phyloP scores from a whole-genome alignment of 2,113 vertebrate species.

The Ceyx cyanopectus region DNA sequence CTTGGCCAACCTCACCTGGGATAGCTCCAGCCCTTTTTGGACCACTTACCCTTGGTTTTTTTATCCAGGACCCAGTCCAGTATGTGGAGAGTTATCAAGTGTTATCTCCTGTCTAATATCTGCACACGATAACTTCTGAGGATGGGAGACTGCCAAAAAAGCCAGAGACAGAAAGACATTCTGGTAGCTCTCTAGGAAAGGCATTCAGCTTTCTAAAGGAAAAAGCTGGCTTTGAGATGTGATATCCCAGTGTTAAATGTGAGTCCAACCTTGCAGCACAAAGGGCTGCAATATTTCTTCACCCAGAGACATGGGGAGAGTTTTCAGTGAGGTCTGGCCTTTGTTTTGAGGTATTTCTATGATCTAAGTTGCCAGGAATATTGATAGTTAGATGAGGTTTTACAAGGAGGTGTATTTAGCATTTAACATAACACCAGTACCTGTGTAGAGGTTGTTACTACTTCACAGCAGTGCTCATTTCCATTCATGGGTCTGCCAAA shows the following conservation, averaged over 20 bases:
- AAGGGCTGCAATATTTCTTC: slow-evolving; percentile 15
- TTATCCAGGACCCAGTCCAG: neutral
- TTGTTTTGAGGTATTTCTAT: neutral
- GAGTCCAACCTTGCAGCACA: neutral
- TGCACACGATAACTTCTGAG: slow-evolving; percentile 6
- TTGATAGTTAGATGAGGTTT: neutral
- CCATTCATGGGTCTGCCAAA: neutral
- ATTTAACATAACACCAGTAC: neutral
- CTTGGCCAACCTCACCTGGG: too few relatives aligned
- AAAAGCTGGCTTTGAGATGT: neutral
- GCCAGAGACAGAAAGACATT: neutral
- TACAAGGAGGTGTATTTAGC: neutral
- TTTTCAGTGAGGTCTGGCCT: slow-evolving; percentile 8
- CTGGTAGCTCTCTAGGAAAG: slow-evolving; percentile 37
- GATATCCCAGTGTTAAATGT: neutral
- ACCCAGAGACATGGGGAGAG: neutral
- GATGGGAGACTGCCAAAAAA: neutral
- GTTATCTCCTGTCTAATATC: slow-evolving; percentile 38
- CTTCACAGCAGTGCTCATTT: neutral
- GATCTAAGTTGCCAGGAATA: neutral
- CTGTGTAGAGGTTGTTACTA: neutral
- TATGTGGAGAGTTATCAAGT: neutral
- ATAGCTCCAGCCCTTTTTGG: neutral
- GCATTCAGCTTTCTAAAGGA: neutral
- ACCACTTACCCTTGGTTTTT: neutral